A percentile compares a stretch with the other conserved stretches of the same genome.
Conservation (phyloP, 2,888 invertebrate genomes). For the Ligdia adustata region DNA sequence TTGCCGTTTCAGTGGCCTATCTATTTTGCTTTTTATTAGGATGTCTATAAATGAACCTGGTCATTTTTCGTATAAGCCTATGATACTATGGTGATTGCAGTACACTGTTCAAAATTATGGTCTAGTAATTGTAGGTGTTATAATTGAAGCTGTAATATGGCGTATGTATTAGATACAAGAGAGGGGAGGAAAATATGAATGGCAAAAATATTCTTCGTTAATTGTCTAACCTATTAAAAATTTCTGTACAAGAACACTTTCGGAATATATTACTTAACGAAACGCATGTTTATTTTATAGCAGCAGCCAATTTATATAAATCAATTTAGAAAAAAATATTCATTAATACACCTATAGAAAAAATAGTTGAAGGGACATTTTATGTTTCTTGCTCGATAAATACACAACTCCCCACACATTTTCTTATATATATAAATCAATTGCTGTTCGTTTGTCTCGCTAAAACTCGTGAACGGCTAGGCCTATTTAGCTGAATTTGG, state of each 20-base stretch:
- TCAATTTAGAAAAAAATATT: not conserved
- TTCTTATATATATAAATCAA: too few species aligned
- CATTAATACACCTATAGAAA: too few species aligned
- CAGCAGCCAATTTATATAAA: not conserved
- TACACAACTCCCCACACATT: too few species aligned
- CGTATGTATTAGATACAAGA: slow-evolving; percentile 6
- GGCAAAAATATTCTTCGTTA: too few species aligned
- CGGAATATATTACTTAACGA: not conserved
- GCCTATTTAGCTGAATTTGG: too few species aligned
- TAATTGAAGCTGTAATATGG: slow-evolving; percentile 19
- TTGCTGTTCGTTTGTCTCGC: too few species aligned
- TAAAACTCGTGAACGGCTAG: too few species aligned
- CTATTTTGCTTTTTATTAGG: slow-evolving; percentile 36
- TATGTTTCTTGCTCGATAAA: too few species aligned
- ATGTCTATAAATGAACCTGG: slow-evolving; percentile 33
- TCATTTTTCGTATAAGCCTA: slow-evolving; percentile 28
- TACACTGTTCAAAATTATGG: slow-evolving; percentile 26
- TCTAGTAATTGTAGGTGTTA: slow-evolving; percentile 17
- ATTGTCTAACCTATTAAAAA: too few species aligned
- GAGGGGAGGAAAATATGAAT: not conserved
- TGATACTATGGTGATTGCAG: too few species aligned
- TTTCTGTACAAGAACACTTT: too few species aligned
- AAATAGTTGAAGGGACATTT: too few species aligned
- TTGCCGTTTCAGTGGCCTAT: slow-evolving; percentile 24
- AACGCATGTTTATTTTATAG: not conserved